Base-by-base conservation (phyloP, 2,113 vertebrate species). In the Sander vitreus region DNA sequence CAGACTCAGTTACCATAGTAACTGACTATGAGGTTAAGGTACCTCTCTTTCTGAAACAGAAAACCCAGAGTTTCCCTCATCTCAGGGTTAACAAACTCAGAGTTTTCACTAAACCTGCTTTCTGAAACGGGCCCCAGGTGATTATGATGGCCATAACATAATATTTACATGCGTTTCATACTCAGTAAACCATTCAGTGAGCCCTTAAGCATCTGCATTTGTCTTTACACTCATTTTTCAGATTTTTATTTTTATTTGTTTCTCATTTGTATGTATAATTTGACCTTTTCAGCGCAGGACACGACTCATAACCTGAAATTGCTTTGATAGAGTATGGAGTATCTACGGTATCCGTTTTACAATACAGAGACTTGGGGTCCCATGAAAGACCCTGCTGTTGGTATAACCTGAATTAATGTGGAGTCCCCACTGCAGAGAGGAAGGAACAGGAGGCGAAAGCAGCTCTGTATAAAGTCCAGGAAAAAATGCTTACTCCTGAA, bases 401-500 rank as follows among this genome's bases (percentile, higher is more conserved):
- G 82, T 83, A 67, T 30, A 63, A 85, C 50, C 50, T 79, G 84
- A 81, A 78, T 88, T 75, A 78, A 86, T 82, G 79, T 53, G 16
- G 30, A 67, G 76, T 45, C 75, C 71, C 78, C 51, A 66, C 70
- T 62, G 72, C 73, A 15, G 69, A 68, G 71, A 73, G 14, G 72
- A 70, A 74, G 62, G 33, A 47, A 19, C 36, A 79, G 36, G 47
- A 67, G 50, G 58, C 0, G 23, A 63, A 67, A 70, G 74, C 0
- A 19, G 59, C 51, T 70, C 39, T 4, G 43, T 53, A 8, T 69
- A 65, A 36, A 1, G 2, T 48, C 2, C 0, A 33, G 59, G 67
- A 69, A 70, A 65, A 87, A 83, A 75, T 76, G 81, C 88, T 91
- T 78, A 84, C 67, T 83, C 33, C 45, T 84, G 45, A 62, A 53